Conservation (phyloP, 2,888 invertebrate species). For the Lycia hirtaria region DNA sequence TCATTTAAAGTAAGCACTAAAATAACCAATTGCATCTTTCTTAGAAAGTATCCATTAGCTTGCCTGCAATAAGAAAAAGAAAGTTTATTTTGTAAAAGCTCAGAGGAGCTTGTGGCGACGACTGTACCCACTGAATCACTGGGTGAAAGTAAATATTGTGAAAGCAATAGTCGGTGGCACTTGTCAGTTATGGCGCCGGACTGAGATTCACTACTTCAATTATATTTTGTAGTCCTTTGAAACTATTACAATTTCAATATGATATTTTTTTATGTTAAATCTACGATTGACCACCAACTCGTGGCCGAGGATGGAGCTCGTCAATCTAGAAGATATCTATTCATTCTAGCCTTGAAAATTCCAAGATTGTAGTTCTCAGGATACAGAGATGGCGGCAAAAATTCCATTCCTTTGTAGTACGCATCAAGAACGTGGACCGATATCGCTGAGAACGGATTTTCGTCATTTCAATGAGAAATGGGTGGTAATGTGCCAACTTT, state of each 20-base stretch:
- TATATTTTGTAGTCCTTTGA: slow-evolving; percentile 4
- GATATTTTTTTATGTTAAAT: too few relatives aligned
- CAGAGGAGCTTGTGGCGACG: slow-evolving; percentile 10
- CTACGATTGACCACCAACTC: too few relatives aligned
- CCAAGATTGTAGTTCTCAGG: too few relatives aligned
- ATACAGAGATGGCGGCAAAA: too few relatives aligned
- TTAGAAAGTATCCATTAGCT: background rate
- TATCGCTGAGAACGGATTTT: too few relatives aligned
- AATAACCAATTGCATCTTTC: background rate
- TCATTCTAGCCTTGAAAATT: too few relatives aligned
- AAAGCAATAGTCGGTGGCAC: slow-evolving; percentile 33
- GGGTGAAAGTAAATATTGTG: slow-evolving; percentile 42
- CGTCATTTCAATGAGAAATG: too few relatives aligned
- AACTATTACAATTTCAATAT: background rate
- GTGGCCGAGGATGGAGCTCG: too few relatives aligned
- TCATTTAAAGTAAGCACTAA: background rate
- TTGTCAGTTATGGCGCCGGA: slow-evolving; percentile 27
- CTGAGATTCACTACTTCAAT: slow-evolving; percentile 16
- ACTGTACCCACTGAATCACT: slow-evolving; percentile 30
- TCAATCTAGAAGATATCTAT: too few relatives aligned
- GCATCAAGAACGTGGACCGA: too few relatives aligned
- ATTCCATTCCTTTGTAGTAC: too few relatives aligned
- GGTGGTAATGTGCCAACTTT: too few relatives aligned
- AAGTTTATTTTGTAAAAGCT: slow-evolving; percentile 14
- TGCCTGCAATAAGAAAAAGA: slow-evolving; percentile 4